Conservation (phyloP, 2,113 vertebrate genomes). For the Cryptoleucopteryx plumbea region DNA sequence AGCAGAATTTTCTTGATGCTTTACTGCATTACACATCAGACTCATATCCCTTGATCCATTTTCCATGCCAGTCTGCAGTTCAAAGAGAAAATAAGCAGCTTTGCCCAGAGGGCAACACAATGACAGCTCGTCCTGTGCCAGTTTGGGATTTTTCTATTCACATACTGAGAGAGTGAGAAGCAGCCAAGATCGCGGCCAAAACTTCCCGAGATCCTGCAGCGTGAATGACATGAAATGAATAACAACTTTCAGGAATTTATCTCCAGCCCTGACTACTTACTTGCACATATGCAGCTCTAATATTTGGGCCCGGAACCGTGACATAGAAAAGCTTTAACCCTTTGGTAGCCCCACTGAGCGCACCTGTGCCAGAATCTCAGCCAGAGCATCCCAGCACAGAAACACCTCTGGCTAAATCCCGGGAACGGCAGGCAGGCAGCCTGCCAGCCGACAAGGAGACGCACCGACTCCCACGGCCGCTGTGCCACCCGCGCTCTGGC, state of each 20-base stretch:
- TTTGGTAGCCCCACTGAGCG: not conserved
- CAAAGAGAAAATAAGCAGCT: conserved; percentile 7
- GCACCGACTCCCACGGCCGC: not conserved
- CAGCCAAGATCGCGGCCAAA: not conserved
- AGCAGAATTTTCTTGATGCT: not conserved
- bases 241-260: not conserved
- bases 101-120: not conserved
- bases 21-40: not conserved
- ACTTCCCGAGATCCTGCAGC: not conserved
- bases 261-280: not conserved
- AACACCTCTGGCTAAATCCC: not conserved
- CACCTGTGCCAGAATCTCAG: not conserved
- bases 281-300: fast-evolving
- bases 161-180: not conserved
- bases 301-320: not conserved
- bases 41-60: not conserved
- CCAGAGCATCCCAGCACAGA: not conserved
- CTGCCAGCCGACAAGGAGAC: not conserved
- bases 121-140: not conserved
- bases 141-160: not conserved
- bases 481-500: not conserved
- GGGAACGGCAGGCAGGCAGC: not conserved
- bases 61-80: not conserved
- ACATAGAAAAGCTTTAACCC: not conserved
- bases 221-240: fast-evolving